Evolutionary conservation across 2,113 vertebrate species (phyloP).

Genomic region (Hippoglossus stenolepis): DNA sequence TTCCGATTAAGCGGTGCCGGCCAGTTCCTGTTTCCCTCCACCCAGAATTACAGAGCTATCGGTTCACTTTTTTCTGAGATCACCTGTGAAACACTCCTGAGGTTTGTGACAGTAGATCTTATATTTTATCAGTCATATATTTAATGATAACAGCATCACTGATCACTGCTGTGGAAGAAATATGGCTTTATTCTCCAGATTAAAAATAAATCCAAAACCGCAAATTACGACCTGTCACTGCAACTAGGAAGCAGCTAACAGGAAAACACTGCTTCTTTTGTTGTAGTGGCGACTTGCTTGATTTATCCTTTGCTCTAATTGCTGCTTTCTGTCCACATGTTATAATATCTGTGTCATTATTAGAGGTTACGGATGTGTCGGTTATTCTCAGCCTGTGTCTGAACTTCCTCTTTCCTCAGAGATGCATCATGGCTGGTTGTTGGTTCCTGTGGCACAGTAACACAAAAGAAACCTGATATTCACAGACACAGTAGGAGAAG

Average conservation of each 20-base stretch:
- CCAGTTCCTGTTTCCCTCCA: conserved; percentile 14
- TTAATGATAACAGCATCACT: background rate
- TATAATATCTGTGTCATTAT: background rate
- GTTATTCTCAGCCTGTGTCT: background rate
- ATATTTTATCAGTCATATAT: background rate
- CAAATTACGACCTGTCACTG: background rate
- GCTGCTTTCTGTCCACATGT: background rate
- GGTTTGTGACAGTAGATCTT: background rate
- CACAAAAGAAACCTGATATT: conserved; percentile 39
- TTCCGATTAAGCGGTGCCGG: conserved; percentile 13
- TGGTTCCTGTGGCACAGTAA: background rate
- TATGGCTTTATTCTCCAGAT: no score
- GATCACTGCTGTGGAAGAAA: no score
- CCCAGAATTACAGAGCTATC: conserved; percentile 1
- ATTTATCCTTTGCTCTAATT: conserved; percentile 9
- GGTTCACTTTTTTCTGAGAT: background rate
- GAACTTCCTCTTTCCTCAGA: background rate
- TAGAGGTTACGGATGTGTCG: background rate
- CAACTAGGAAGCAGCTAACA: background rate
- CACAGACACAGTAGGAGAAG: conserved; percentile 23
- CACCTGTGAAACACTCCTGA: conserved; percentile 32
- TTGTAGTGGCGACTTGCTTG: background rate
- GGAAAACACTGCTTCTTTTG: background rate
- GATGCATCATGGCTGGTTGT: background rate
- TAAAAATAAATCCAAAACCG: no score